Percentiles rank a stretch among this genome's conserved stretches.
phyloP scores from a whole-genome alignment of 2,797 vertebrate species.

The Gambelia wislizenii region DNA sequence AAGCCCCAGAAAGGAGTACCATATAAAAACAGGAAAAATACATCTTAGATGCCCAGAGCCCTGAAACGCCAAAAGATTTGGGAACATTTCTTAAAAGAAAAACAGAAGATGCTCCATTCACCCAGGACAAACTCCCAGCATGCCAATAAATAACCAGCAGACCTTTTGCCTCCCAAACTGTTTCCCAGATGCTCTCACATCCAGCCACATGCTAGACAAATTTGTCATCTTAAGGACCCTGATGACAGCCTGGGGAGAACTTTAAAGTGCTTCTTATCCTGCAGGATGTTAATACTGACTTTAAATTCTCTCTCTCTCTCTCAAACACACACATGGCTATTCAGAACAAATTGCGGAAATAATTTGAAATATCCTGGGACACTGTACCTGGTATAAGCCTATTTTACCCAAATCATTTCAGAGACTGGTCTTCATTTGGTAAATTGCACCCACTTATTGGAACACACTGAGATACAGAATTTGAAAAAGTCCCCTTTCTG shows the following conservation, averaged over 20 bases:
- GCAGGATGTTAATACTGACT: background rate
- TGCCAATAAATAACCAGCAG: slow-evolving; percentile 10
- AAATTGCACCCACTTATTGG: too few species aligned
- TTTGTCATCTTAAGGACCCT: background rate
- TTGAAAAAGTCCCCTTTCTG: too few species aligned
- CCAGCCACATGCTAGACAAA: background rate
- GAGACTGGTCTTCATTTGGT: background rate
- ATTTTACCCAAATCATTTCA: background rate
- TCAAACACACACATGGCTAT: background rate
- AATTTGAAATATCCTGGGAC: background rate
- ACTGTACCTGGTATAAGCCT: background rate
- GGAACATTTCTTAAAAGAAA: background rate
- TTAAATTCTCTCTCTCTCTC: background rate
- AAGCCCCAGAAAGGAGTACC: background rate
- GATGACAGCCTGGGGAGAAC: background rate
- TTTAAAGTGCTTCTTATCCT: background rate
- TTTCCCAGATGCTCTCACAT: slow-evolving; percentile 18
- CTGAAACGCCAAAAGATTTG: background rate
- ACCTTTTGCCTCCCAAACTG: background rate
- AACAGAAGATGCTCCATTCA: background rate
- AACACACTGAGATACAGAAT: background rate
- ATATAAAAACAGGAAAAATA: background rate
- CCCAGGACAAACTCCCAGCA: background rate
- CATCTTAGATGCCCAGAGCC: too few species aligned
- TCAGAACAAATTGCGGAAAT: background rate